Evolutionary conservation across 2,888 invertebrate genomes (phyloP).

Genomic region (Leptinotarsa haldemani): DNA sequence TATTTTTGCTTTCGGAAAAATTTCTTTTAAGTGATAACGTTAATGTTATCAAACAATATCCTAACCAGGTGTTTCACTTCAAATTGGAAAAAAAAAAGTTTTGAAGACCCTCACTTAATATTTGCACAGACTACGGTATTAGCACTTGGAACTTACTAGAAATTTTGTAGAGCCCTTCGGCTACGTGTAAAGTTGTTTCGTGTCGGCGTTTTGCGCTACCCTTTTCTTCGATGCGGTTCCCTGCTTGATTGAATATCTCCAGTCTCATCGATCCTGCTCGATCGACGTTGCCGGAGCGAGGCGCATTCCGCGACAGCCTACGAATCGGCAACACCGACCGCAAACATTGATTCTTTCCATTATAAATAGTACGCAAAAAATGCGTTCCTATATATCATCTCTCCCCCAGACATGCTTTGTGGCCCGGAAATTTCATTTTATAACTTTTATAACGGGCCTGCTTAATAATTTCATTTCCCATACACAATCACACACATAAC

Average conservation of each 20-base stretch:
- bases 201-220: neutral
- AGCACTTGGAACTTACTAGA: too few species aligned
- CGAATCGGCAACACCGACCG: constrained; percentile 50
- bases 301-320: constrained; percentile 57
- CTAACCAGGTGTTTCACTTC: too few species aligned
- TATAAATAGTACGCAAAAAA: constrained; percentile 67
- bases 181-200: too few species aligned
- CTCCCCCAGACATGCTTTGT: constrained; percentile 64
- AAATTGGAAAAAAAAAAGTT: too few species aligned
- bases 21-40: too few species aligned
- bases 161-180: too few species aligned
- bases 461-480: constrained; percentile 63
- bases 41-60: too few species aligned
- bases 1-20: too few species aligned
- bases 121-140: too few species aligned
- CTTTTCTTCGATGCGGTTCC: neutral
- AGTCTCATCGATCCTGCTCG: constrained; percentile 57
- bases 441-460: constrained; percentile 65
- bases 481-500: constrained; percentile 55
- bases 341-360: constrained; percentile 67
- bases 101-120: too few species aligned
- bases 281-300: constrained; percentile 56
- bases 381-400: constrained; percentile 67
- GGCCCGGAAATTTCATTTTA: constrained; percentile 67
- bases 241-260: constrained; percentile 23